Conservation (phyloP, 2,888 invertebrate genomes). For the Meloe dianella region DNA sequence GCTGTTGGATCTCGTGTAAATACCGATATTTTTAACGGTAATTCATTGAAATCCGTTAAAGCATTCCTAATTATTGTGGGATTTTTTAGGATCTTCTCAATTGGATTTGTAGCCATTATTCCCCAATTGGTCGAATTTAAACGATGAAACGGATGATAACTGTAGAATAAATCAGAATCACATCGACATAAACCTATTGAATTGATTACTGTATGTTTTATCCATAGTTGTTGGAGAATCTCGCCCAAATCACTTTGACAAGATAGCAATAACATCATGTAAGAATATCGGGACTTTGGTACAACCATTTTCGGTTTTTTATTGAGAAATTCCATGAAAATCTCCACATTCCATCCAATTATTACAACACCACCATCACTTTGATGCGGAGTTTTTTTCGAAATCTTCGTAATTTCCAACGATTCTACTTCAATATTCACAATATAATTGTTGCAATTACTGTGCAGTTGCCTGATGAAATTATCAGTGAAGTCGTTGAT, state of each 20-base stretch:
- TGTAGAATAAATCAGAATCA: conserved; percentile 27
- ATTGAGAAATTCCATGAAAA: conserved; percentile 16
- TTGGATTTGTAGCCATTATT: conserved; percentile 20
- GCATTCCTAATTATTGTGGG: conserved; percentile 28
- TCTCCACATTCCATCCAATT: conserved; percentile 4
- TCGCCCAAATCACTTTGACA: not conserved
- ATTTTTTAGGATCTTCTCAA: conserved; percentile 19
- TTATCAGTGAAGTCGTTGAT: not conserved
- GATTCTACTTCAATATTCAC: not conserved
- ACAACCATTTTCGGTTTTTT: not conserved
- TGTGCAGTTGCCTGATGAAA: not conserved
- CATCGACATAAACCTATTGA: conserved; percentile 32
- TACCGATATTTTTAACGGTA: conserved; percentile 51
- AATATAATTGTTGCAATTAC: not conserved
- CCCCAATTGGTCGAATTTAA: conserved; percentile 24
- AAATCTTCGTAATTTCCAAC: not conserved
- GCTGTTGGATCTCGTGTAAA: conserved; percentile 44
- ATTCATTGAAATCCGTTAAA: conserved; percentile 50
- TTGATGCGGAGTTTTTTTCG: not conserved
- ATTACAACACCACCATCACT: not conserved
- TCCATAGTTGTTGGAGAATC: conserved; percentile 34
- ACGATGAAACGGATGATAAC: conserved; percentile 36
- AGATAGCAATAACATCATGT: conserved; percentile 4
- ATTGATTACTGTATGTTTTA: conserved; percentile 31
- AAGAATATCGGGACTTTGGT: conserved; percentile 11